These are phyloP conservation scores for Tachuris rubrigastra DNA, from an alignment of 2,113 vertebrate genomes.

Conservation along the genomic window DNA sequence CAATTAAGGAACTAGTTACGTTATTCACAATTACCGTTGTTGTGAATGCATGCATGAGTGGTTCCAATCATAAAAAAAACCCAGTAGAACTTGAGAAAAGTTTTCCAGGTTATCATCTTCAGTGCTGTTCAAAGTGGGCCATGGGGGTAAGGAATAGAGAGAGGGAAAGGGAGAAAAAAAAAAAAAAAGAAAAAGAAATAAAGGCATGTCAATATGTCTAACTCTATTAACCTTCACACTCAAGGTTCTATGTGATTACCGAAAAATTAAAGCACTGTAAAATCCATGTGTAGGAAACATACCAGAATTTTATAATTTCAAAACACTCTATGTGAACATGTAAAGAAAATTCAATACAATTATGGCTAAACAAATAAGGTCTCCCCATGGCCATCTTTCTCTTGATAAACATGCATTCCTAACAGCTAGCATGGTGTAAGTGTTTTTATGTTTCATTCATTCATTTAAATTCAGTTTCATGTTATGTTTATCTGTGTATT, in stretches of 20 bases:
- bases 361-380: neutral
- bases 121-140: neutral
- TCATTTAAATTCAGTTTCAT: neutral
- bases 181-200: neutral
- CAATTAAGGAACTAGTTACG: neutral
- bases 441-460: neutral
- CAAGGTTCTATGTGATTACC: neutral
- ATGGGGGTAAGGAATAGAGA: fast-evolving
- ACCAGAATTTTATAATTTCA: neutral
- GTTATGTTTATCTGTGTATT: neutral
- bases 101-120: slow-evolving; percentile 9
- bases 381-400: neutral
- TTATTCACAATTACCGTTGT: slow-evolving; percentile 15
- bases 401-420: neutral
- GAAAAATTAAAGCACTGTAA: neutral
- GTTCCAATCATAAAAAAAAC: slow-evolving; percentile 18
- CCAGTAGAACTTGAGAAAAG: slow-evolving; percentile 10
- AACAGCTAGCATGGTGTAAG: neutral
- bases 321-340: neutral
- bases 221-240: neutral
- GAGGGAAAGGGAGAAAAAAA: neutral
- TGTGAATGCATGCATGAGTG: neutral
- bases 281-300: neutral
- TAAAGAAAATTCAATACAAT: neutral
- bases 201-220: neutral